A percentile compares a stretch with the other conserved stretches of the same genome.
Evolutionary conservation across 1,140 invertebrate genomes (phyloP).

Genomic region (Lepidurus apus): DNA sequence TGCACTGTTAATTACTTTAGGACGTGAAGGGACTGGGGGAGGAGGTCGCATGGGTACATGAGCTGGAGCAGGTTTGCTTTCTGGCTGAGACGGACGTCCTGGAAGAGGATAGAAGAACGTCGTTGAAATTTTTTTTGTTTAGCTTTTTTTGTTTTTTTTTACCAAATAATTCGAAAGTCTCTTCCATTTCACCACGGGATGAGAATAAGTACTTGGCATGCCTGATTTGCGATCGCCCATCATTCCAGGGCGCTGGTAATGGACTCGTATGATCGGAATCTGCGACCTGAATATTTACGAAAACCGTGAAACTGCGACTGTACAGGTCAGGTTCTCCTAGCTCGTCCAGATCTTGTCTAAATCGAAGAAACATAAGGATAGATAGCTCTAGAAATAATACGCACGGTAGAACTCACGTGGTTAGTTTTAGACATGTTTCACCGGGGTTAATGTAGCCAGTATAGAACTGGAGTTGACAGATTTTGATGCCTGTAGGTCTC

Average conservation of each 20-base stretch:
- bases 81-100: background rate
- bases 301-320: constrained; percentile 65
- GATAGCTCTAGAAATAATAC: constrained; percentile 17
- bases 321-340: constrained; percentile 74
- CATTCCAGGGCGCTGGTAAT: constrained; percentile 67
- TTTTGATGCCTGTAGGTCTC: constrained; percentile 76
- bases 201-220: constrained; percentile 63
- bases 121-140: background rate
- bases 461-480: constrained; percentile 80
- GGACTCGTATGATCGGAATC: constrained; percentile 57
- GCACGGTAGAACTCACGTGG: constrained; percentile 51
- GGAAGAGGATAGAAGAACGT: background rate
- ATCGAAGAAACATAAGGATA: constrained; percentile 36
- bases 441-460: constrained; percentile 74
- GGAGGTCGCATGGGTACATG: background rate
- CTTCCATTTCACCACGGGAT: constrained; percentile 73
- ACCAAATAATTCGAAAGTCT: constrained; percentile 72
- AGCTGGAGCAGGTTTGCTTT: background rate
- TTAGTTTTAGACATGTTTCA: constrained; percentile 66
- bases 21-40: background rate
- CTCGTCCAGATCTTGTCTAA: constrained; percentile 69
- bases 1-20: background rate
- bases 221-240: constrained; percentile 34
- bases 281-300: constrained; percentile 65
- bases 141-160: constrained; percentile 30